phyloP scores from a whole-genome alignment of 2,888 invertebrate species.

The Orthonevra nobilis region DNA sequence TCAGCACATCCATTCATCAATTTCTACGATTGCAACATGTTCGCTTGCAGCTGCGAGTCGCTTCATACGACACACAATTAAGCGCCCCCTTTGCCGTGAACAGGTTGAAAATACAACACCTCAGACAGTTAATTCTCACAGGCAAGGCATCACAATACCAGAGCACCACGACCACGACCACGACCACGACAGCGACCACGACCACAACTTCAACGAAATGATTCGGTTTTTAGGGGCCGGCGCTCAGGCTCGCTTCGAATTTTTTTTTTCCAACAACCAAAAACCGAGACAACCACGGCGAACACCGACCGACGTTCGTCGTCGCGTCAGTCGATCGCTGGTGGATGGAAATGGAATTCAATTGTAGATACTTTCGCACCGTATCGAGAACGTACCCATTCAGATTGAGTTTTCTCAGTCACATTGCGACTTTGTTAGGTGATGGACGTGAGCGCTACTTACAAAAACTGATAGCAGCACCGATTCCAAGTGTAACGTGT shows the following conservation, averaged over 20 bases:
- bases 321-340: conserved; percentile 20
- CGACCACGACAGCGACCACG: no score
- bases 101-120: conserved; percentile 56
- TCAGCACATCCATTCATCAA: conserved; percentile 57
- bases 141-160: no score
- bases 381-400: conserved; percentile 50
- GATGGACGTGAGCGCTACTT: conserved; percentile 74
- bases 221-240: conserved; percentile 56
- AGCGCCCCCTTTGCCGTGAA: conserved; percentile 58
- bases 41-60: conserved; percentile 24
- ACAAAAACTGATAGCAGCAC: conserved; percentile 64
- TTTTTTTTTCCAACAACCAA: not conserved
- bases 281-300: conserved; percentile 12
- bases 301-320: not conserved
- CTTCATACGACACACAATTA: conserved; percentile 1
- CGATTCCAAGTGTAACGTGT: conserved; percentile 43
- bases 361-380: conserved; percentile 57
- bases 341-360: conserved; percentile 54
- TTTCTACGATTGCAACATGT: conserved; percentile 45
- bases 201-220: conserved; percentile 18
- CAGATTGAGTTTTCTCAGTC: no score
- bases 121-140: conserved; percentile 27
- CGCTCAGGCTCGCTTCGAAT: conserved; percentile 21
- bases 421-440: conserved; percentile 74
- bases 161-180: no score